Evolutionary conservation across 1,140 invertebrate species (phyloP), one percentile per base, ranked within the genome.

Genomic region (Philotrypesis tridentata): DNA sequence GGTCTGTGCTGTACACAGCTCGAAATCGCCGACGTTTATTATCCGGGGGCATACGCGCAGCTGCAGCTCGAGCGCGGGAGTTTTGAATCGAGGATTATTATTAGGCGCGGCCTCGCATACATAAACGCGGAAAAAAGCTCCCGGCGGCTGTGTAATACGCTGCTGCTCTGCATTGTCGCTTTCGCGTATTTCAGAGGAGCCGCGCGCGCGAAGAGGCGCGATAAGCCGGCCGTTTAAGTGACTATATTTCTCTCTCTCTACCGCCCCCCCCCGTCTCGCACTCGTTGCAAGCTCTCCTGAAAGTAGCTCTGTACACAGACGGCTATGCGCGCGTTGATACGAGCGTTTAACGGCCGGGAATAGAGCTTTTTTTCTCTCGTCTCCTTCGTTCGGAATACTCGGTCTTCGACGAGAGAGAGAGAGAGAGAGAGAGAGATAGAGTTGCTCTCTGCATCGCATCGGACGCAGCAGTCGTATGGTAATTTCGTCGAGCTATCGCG

Each of bases 81-180:
- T 60, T 37, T 84, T 82, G 82, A 85, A 82, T 86, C 79, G 78
- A 55, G 84, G 82, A 86, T 84, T 84, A 86, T 83, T 86, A 84
- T 74, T 80, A 63, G 40, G 61, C 40, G 43, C 71, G n/a, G n/a
- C n/a, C n/a, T n/a, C n/a, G n/a, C n/a, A n/a, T n/a, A n/a, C n/a
- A 48, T 60, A 60, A 60, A 73, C 21, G 43, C 12, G 4, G 25
- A 0, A 23, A 72, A 43, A 43, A 72, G 73, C 17, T 75, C 61
- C 21, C 68, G 27, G 31, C 68, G 1, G 37, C 31, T 14, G 17
- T 55, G n/a, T 55, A 21, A 55, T 55, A 55, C 48, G 48, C 17
- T 68, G 55, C 7, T 25, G 25, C 14, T 27, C 63, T 4, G 27
- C n/a, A 75, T 75, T 75, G 55, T 75, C 55, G 73, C 73, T 61